phyloP scores from a whole-genome alignment of 2,888 invertebrate species.

The Conomelus anceps region DNA sequence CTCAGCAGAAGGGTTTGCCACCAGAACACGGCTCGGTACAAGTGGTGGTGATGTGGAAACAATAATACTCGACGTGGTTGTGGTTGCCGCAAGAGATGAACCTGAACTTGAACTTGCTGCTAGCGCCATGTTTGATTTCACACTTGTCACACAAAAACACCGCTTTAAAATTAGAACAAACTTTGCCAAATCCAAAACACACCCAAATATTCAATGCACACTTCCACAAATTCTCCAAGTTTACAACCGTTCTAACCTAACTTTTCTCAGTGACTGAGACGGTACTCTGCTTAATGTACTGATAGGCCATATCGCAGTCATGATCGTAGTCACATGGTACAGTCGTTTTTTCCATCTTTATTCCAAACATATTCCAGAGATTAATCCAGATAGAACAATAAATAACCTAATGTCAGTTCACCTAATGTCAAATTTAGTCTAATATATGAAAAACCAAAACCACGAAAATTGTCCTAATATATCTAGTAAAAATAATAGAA shows the following conservation, averaged over 20 bases:
- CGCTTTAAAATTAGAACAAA: not conserved
- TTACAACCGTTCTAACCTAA: not conserved
- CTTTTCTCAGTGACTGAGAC: not conserved
- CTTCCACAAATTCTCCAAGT: not conserved
- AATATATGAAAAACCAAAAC: not conserved
- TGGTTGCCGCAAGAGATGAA: not conserved
- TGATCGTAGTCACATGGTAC: not conserved
- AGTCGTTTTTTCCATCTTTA: not conserved
- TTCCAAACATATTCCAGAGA: not conserved
- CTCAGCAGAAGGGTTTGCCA: not conserved
- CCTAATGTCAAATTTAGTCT: not conserved
- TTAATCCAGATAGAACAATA: not conserved
- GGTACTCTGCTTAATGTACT: not conserved
- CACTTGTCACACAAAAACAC: not conserved
- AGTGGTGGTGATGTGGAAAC: not conserved
- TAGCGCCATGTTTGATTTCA: not conserved
- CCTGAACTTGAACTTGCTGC: not conserved
- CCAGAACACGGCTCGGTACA: not conserved
- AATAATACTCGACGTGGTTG: constrained; percentile 3
- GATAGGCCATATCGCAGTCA: not conserved
- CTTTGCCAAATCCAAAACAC: not conserved
- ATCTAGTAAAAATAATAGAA: not conserved
- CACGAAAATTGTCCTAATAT: not conserved
- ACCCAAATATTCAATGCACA: not conserved
- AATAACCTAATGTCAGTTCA: not conserved